Conservation (phyloP, 2,113 vertebrate species). For the Perca fluviatilis region DNA sequence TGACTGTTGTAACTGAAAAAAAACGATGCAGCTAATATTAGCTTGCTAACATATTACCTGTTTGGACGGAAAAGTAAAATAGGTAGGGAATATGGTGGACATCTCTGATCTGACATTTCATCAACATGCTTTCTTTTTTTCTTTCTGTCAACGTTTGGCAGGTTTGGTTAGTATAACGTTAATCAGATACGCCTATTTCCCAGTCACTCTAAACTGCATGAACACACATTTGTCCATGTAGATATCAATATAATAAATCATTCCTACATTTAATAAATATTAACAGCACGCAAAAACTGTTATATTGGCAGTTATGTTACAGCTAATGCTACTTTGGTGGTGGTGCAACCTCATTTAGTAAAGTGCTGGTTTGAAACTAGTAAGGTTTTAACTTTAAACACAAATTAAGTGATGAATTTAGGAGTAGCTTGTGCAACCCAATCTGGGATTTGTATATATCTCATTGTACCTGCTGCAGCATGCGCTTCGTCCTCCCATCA, state of each 20-base stretch:
- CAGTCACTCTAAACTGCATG: too few relatives aligned
- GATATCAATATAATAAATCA: too few relatives aligned
- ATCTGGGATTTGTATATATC: not conserved
- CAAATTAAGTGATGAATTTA: not conserved
- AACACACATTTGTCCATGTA: too few relatives aligned
- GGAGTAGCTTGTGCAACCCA: not conserved
- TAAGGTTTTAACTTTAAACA: not conserved
- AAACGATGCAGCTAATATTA: not conserved
- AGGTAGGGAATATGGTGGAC: not conserved
- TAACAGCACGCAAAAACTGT: too few relatives aligned
- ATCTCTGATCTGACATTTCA: not conserved
- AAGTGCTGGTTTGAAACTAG: not conserved
- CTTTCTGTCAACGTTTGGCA: too few relatives aligned
- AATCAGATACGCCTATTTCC: too few relatives aligned
- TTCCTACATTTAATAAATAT: too few relatives aligned
- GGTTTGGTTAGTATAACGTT: too few relatives aligned
- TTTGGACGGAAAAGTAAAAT: not conserved
- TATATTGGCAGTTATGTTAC: too few relatives aligned
- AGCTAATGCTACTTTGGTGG: too few relatives aligned
- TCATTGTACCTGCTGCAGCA: slow-evolving; percentile 90
- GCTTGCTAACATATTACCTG: not conserved
- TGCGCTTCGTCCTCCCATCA: slow-evolving; percentile 85
- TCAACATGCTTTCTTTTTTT: too few relatives aligned
- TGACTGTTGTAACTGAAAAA: not conserved
- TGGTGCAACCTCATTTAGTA: not conserved